Conservation (phyloP, 2,113 vertebrate species). For the Elgaria multicarinata region DNA sequence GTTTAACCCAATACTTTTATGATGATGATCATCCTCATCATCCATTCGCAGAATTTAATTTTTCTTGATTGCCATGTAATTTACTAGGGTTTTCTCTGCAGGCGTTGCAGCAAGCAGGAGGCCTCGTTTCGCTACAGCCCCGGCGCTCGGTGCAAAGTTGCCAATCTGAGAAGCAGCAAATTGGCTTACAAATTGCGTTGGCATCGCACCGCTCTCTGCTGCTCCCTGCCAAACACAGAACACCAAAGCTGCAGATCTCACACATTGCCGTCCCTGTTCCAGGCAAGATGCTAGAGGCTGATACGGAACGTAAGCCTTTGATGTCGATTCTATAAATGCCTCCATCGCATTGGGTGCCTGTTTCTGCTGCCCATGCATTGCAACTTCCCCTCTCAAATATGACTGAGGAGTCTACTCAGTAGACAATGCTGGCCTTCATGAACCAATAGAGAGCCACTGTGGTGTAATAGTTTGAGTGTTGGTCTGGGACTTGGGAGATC, state of each 20-base stretch:
- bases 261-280: conserved; percentile 61
- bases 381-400: too few relatives aligned
- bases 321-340: conserved; percentile 42
- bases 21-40: neutral
- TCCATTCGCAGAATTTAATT: conserved; percentile 30
- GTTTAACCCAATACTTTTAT: conserved; percentile 40
- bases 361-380: neutral
- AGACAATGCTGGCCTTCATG: too few relatives aligned
- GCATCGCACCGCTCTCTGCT: conserved; percentile 48
- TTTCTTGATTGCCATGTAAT: conserved; percentile 40
- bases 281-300: conserved; percentile 25
- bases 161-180: conserved; percentile 55
- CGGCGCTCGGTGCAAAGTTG: neutral
- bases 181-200: conserved; percentile 64
- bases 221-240: neutral
- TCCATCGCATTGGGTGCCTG: conserved; percentile 14
- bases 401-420: too few relatives aligned
- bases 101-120: conserved; percentile 21
- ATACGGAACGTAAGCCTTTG: conserved; percentile 51
- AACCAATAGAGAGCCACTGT: too few relatives aligned
- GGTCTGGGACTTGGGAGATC: too few relatives aligned
- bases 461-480: too few relatives aligned
- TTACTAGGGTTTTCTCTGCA: conserved; percentile 35
- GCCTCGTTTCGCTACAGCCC: conserved; percentile 18
- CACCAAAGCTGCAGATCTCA: conserved; percentile 38